phyloP scores from a whole-genome alignment of 2,113 vertebrate species.

The Poicephalus meyeri region DNA sequence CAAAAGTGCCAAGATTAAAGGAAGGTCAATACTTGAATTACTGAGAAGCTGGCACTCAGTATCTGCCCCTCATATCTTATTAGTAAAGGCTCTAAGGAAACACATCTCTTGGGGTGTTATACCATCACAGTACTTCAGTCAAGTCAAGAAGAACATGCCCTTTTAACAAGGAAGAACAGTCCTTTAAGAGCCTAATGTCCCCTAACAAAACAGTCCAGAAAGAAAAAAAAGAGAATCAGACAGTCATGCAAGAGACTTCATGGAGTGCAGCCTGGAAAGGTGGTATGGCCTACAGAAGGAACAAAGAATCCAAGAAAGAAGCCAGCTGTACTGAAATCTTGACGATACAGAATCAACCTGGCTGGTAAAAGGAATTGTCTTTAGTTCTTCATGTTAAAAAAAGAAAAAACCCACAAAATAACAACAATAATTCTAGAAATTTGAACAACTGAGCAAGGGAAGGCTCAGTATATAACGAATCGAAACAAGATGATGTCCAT shows the following conservation, averaged over 20 bases:
- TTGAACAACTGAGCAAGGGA: neutral
- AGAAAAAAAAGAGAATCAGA: neutral
- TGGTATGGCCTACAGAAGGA: neutral
- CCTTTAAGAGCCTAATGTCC: neutral
- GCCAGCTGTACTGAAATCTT: neutral
- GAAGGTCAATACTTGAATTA: neutral
- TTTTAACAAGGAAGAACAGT: neutral
- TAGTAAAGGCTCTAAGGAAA: neutral
- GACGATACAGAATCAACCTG: neutral
- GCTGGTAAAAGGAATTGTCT: neutral
- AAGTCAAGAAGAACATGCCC: neutral
- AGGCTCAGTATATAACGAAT: neutral
- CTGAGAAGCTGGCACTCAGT: fast-evolving
- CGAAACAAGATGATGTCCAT: neutral
- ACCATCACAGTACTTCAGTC: neutral
- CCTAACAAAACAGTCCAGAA: neutral
- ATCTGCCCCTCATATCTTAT: neutral
- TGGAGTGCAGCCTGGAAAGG: neutral
- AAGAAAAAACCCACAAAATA: neutral
- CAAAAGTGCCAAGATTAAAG: neutral
- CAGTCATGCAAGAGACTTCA: neutral
- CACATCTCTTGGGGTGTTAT: neutral
- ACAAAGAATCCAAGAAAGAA: neutral
- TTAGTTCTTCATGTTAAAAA: neutral
- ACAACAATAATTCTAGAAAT: neutral